Evolutionary conservation across 2,797 vertebrate genomes (phyloP).

Genomic region (Otus scops): DNA sequence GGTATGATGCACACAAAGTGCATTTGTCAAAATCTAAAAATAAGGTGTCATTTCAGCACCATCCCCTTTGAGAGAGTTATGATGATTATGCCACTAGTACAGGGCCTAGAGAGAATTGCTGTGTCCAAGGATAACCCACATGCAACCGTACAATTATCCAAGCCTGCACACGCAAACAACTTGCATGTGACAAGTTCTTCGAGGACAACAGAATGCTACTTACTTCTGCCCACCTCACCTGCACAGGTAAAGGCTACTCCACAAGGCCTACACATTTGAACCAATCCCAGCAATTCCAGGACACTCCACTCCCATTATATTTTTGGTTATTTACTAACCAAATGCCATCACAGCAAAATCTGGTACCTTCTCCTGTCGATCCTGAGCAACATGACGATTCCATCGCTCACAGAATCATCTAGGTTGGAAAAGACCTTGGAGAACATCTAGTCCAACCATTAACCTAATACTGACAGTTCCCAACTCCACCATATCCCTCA

Average conservation of each 20-base stretch:
- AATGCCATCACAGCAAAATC: neutral
- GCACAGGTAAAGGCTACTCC: neutral
- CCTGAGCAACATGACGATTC: neutral
- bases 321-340: neutral
- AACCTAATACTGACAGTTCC: too few relatives aligned
- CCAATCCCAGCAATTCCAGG: neutral
- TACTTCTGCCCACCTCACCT: neutral
- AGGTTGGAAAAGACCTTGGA: too few relatives aligned
- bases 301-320: neutral
- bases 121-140: neutral
- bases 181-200: neutral
- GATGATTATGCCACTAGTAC: neutral
- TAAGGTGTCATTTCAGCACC: neutral
- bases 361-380: neutral
- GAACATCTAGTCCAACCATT: too few relatives aligned
- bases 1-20: neutral
- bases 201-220: neutral
- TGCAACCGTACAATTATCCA: neutral
- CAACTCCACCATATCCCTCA: too few relatives aligned
- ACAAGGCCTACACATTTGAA: neutral
- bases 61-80: neutral
- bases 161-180: rapidly evolving
- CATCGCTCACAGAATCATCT: neutral
- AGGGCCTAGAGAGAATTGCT: neutral
- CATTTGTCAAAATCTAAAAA: neutral